phyloP scores from a whole-genome alignment of 1,140 invertebrate species.

The Trichonephila inaurata region DNA sequence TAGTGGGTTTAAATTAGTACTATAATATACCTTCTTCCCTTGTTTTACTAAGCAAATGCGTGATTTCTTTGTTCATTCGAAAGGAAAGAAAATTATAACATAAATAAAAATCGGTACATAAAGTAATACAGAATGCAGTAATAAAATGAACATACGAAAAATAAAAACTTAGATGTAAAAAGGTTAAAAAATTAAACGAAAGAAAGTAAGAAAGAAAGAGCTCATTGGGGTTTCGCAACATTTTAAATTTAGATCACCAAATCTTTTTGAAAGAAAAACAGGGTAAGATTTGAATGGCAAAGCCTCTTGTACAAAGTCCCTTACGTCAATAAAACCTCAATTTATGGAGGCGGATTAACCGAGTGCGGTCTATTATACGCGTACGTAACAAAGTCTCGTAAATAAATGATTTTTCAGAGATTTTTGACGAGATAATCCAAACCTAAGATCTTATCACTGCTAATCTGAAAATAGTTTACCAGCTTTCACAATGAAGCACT shows the following conservation, averaged over 20 bases:
- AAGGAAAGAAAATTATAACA: too few species aligned
- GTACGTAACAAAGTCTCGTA: conserved; percentile 26
- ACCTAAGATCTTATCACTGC: neutral
- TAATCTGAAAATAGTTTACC: neutral
- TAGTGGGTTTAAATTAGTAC: too few species aligned
- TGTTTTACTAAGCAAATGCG: too few species aligned
- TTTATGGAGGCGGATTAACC: conserved; percentile 23
- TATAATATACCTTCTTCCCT: too few species aligned
- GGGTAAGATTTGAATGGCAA: neutral
- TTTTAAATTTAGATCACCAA: neutral
- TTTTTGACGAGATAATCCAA: neutral
- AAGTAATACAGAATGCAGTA: too few species aligned
- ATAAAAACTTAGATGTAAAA: too few species aligned
- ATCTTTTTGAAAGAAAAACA: neutral
- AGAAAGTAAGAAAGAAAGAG: too few species aligned
- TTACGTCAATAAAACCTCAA: neutral
- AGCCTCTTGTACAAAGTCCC: neutral
- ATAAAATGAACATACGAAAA: too few species aligned
- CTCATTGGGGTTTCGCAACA: too few species aligned
- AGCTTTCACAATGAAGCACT: neutral
- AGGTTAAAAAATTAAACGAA: too few species aligned
- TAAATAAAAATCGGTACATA: too few species aligned
- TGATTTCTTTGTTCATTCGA: too few species aligned
- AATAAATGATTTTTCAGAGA: conserved; percentile 5
- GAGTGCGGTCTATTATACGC: neutral